Base-by-base conservation (phyloP, 2,797 vertebrate species). In the Hydrophis major region DNA sequence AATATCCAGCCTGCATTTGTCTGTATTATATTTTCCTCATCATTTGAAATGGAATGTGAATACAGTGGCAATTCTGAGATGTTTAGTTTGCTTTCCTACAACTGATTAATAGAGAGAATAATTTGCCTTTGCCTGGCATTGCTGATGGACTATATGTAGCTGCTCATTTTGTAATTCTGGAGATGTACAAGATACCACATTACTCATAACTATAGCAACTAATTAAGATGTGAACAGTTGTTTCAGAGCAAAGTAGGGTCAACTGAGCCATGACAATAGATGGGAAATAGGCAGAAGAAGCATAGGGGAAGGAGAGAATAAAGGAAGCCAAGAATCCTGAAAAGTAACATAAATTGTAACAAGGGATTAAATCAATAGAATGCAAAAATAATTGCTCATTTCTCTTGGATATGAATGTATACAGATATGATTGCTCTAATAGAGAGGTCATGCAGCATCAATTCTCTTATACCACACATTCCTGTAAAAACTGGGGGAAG, bases 321-420 rank as follows among this genome's bases (percentile, higher is more conserved):
- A 3, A 32, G 1, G 3, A 0, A 83, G 28, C 61, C 47, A 25
- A 90, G 47, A 94, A 94, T 20, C 8, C 66, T 92, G 83, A 11
- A 11, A 93, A 90, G 47, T 16, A 94, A 94, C 91, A 8, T 11
- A 47, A 50, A 59, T 92, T 93, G 37, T 88, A 87, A 89, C 93
- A 90, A 18, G 11, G 20, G 28, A 25, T 28, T 4, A 63, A 91
- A 93, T 90, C 37, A 93, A 93, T 88, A 14, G 10, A 1, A 20
- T 53, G 47, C 0, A 56, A 86, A 78, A 93, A 92, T 53, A 95
- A 94, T 53, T 5, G 0, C 1, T 60, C 63, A 20, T 2, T 14
- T 47, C 28, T 93, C 83, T 13, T 92, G 4, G 4, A 50, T 88
- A 50, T 20, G 69, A 88, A 89, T 86, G 42, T 53, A 60, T 69